Evolutionary conservation across 2,888 invertebrate species (phyloP).

Genomic region (Portevinia maculata): DNA sequence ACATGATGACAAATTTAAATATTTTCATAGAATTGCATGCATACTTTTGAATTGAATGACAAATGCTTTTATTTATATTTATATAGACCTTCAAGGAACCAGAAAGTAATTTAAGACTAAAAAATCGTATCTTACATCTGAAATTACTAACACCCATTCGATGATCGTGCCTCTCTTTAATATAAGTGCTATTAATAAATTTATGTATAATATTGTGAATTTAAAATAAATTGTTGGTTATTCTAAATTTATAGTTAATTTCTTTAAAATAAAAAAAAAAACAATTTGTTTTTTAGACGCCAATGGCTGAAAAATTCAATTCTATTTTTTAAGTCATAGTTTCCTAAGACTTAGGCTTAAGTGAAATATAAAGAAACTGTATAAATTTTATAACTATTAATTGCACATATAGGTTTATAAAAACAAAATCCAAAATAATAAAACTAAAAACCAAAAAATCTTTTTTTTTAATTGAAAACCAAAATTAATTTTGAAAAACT

Average conservation of each 20-base stretch:
- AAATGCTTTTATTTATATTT: constrained; percentile 55
- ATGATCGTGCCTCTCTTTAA: constrained; percentile 53
- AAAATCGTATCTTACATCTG: constrained; percentile 19
- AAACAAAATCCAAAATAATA: constrained; percentile 46
- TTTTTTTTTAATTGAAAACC: too few relatives aligned
- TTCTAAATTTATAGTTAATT: constrained; percentile 59
- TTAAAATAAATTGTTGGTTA: constrained; percentile 53
- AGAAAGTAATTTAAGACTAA: constrained; percentile 52
- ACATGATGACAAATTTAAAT: constrained; percentile 26
- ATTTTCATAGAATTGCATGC: constrained; percentile 39
- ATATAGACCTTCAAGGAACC: constrained; percentile 69
- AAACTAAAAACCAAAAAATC: constrained; percentile 39
- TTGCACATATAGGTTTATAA: constrained; percentile 63
- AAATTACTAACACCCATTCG: constrained; percentile 56
- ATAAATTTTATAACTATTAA: constrained; percentile 68
- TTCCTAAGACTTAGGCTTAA: constrained; percentile 48
- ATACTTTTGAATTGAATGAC: constrained; percentile 26
- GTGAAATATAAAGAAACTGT: constrained; percentile 56
- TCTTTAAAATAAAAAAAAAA: not conserved
- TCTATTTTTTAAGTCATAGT: constrained; percentile 68
- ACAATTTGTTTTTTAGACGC: constrained; percentile 39
- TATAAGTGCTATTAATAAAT: constrained; percentile 40
- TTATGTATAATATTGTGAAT: constrained; percentile 60
- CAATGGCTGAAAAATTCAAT: constrained; percentile 35
- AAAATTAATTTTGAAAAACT: too few relatives aligned